Base-by-base conservation (phyloP, 2,888 invertebrate species). In the Suillia variegata region DNA sequence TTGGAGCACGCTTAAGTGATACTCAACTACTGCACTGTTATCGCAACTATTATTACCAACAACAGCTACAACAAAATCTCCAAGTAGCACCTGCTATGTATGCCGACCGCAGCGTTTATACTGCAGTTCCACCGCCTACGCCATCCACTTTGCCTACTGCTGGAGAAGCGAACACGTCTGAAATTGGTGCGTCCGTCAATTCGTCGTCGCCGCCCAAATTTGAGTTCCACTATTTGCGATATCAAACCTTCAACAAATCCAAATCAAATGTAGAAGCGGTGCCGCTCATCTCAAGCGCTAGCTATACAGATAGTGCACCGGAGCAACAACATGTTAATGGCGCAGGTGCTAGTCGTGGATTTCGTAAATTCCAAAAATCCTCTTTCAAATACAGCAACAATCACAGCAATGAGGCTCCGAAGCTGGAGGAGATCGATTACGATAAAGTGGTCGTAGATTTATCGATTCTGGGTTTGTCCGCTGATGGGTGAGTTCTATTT, bases 401-500 rank as follows among this genome's bases (percentile, higher is more conserved):
- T n/a, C n/a, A n/a, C n/a, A n/a, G n/a, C n/a, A n/a, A n/a, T n/a
- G n/a, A n/a, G n/a, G n/a, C n/a, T n/a, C n/a, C n/a, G n/a, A 50
- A n/a, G 17, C 26, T 2, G n/a, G 24, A 50, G 31, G 50, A 50
- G 24, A 24, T 62, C 6, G 54, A 60, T 48, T 62, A 58, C 18
- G 64, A 62, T 21, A 63, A 62, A 8, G 47, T 65, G 4, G 58
- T 59, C 0, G 60, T 68, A 1, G 68, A 63, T 57, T 34, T 67
- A 18, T 59, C 64, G 3, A 21, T 24, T 2, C 13, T 64, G 6
- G 63, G 63, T 0, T 24, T 68, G 2, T 24, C 59, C 2, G 56
- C 56, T 5, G 60, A 68, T 54, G 56, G 65, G 76, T 78, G 58
- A 70, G 68, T 68, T 48, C 10, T 17, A 5, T 34, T 17, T 31